Evolutionary conservation across 1,140 invertebrate genomes (phyloP).

Genomic region (Trissolcus basalis): DNA sequence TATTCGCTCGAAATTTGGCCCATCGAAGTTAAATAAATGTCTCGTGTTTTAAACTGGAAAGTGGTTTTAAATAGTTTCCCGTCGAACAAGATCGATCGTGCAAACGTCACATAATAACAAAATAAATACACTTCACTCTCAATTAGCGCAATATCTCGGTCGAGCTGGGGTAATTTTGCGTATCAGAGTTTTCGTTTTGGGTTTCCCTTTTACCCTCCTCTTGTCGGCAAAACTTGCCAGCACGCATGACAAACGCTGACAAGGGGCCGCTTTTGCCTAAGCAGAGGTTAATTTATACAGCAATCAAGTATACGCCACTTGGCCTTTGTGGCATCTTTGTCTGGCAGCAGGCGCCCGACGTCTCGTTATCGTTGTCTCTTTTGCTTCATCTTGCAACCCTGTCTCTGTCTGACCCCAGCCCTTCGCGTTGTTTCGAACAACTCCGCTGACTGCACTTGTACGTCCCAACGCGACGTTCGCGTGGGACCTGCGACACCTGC

Average conservation of each 20-base stretch:
- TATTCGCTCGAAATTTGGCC: too few relatives aligned
- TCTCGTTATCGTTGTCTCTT: slow-evolving; percentile 1
- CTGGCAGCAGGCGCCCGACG: too few relatives aligned
- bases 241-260: slow-evolving; percentile 59
- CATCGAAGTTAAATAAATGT: too few relatives aligned
- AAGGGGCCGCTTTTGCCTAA: slow-evolving; percentile 59
- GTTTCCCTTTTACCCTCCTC: slow-evolving; percentile 8
- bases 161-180: slow-evolving; percentile 40
- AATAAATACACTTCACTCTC: slow-evolving; percentile 34
- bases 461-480: slow-evolving; percentile 40
- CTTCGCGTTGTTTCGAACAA: slow-evolving; percentile 16
- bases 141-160: slow-evolving; percentile 39
- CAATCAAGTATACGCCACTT: slow-evolving; percentile 57
- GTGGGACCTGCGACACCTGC: slow-evolving; percentile 59
- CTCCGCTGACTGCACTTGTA: slow-evolving; percentile 39
- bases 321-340: slow-evolving; percentile 34
- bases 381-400: slow-evolving; percentile 4
- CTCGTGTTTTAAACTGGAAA: too few relatives aligned
- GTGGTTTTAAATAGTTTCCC: too few relatives aligned
- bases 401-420: neutral
- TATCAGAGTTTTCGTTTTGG: slow-evolving; percentile 41
- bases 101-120: slow-evolving; percentile 13
- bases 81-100: slow-evolving; percentile 19
- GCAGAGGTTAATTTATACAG: slow-evolving; percentile 62
- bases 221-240: slow-evolving; percentile 38